These are phyloP conservation scores for Perccottus glenii DNA, from an alignment of 2,113 vertebrate genomes.

Conservation along the genomic window DNA sequence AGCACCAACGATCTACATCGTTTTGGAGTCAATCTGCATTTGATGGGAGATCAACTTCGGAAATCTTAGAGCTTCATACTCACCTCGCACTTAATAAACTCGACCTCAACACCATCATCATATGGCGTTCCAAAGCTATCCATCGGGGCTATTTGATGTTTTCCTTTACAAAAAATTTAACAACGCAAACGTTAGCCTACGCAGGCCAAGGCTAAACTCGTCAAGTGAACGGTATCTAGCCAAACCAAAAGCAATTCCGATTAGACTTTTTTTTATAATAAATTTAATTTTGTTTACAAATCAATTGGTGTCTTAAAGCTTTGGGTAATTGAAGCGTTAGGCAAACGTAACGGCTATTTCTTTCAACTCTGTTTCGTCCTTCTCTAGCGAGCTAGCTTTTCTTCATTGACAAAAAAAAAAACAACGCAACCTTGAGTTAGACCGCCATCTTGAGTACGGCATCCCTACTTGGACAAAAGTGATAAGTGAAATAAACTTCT, in stretches of 20 bases:
- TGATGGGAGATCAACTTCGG: no score
- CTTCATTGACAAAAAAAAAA: neutral
- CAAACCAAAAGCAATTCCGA: neutral
- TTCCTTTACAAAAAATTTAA: neutral
- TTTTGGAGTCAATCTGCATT: no score
- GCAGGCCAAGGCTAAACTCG: neutral
- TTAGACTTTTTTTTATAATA: neutral
- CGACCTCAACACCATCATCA: slow-evolving; percentile 38
- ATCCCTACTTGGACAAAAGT: neutral
- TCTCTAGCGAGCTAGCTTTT: neutral
- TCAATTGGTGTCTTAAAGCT: neutral
- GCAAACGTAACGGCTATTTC: neutral
- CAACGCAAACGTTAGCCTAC: neutral
- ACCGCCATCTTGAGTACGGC: neutral
- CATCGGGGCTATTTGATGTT: slow-evolving; percentile 24
- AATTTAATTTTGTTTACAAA: neutral
- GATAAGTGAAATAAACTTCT: neutral
- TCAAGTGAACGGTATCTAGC: neutral
- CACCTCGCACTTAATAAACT: slow-evolving; percentile 67
- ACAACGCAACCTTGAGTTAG: neutral
- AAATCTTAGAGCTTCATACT: neutral
- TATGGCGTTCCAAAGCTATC: slow-evolving; percentile 64
- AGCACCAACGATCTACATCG: no score
- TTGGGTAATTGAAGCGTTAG: neutral
- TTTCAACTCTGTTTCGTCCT: neutral